Conservation (phyloP, 2,888 invertebrate species). For the Heteropelma amictum region DNA sequence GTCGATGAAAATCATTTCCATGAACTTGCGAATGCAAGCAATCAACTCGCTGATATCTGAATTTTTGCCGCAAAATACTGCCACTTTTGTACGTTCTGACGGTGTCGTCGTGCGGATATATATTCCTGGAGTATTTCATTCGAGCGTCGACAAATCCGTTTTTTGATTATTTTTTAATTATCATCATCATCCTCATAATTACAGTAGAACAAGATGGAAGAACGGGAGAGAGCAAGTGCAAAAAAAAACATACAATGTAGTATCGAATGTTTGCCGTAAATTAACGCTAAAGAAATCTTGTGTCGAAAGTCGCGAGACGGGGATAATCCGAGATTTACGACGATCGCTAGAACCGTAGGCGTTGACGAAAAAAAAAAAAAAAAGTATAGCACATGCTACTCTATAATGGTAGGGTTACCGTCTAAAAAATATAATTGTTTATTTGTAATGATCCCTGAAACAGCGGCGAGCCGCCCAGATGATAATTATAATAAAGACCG, state of each 20-base stretch:
- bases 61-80: slow-evolving; percentile 34
- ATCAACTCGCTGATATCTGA: slow-evolving; percentile 37
- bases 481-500: slow-evolving; percentile 53
- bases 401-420: slow-evolving; percentile 63
- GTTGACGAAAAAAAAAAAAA: slow-evolving; percentile 24
- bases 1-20: neutral
- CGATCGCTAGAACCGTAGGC: slow-evolving; percentile 44
- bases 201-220: slow-evolving; percentile 1
- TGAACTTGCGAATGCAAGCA: slow-evolving; percentile 42
- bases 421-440: slow-evolving; percentile 70
- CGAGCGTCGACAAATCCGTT: slow-evolving; percentile 34
- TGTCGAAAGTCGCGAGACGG: slow-evolving; percentile 25
- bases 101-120: slow-evolving; percentile 29
- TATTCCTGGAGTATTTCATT: neutral
- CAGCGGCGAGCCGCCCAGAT: slow-evolving; percentile 52
- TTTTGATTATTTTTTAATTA: slow-evolving; percentile 35
- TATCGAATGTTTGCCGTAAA: slow-evolving; percentile 34
- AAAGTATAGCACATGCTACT: slow-evolving; percentile 41
- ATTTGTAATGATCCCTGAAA: slow-evolving; percentile 69
- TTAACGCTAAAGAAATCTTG: slow-evolving; percentile 14
- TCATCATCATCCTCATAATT: slow-evolving; percentile 17
- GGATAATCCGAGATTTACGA: slow-evolving; percentile 26
- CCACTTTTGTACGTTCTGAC: slow-evolving; percentile 50
- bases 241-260: slow-evolving; percentile 16
- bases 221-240: slow-evolving; percentile 26